Conservation (phyloP, 2,888 invertebrate species). For the Tetramorium bicarinatum region DNA sequence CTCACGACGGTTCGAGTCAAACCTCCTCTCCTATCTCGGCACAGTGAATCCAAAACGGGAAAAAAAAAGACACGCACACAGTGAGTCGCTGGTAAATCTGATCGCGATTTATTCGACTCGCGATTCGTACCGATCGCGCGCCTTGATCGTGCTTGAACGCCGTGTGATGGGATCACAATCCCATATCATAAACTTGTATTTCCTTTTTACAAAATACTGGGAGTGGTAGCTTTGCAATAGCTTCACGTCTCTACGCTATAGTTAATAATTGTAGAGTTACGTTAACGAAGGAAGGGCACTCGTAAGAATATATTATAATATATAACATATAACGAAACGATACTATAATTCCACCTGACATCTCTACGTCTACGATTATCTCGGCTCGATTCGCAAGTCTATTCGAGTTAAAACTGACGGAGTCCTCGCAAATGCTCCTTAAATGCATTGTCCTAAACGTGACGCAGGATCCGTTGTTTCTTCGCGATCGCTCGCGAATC, state of each 20-base stretch:
- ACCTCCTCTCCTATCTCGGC: conserved; percentile 21
- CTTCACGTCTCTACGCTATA: conserved; percentile 76
- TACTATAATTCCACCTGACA: conserved; percentile 55
- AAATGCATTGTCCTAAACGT: background rate
- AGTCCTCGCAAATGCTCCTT: background rate
- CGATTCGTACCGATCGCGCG: background rate
- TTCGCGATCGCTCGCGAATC: background rate
- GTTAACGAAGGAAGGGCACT: conserved; percentile 80
- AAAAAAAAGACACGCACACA: conserved; percentile 25
- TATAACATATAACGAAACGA: conserved; percentile 69
- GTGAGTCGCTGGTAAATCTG: conserved; percentile 8
- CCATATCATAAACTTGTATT: background rate
- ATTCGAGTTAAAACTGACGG: background rate
- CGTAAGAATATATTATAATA: conserved; percentile 70
- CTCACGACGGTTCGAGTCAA: conserved; percentile 60
- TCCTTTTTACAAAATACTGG: conserved; percentile 83
- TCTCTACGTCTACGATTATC: conserved; percentile 49
- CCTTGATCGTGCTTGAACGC: conserved; percentile 22
- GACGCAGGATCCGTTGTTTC: background rate
- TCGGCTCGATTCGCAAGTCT: background rate
- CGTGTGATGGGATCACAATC: conserved; percentile 9
- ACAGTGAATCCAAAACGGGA: background rate
- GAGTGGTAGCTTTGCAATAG: conserved; percentile 81
- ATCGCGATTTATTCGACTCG: conserved; percentile 10
- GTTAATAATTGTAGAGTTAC: conserved; percentile 78